Base-by-base conservation (phyloP, 1,140 invertebrate genomes). In the Calycopis cecrops region DNA sequence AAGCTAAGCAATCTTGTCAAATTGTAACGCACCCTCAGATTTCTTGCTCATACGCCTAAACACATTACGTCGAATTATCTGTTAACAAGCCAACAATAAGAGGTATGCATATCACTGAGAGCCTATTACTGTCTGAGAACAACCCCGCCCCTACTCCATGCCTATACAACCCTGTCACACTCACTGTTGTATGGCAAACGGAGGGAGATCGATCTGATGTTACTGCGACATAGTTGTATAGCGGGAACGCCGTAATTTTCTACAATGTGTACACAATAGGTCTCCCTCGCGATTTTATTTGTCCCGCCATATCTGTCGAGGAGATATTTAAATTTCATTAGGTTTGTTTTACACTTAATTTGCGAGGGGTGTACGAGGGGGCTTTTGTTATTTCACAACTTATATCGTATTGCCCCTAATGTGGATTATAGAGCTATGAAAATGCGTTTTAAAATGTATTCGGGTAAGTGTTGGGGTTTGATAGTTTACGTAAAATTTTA, bases 341-440 rank as follows among this genome's bases (percentile, higher is more conserved):
- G 83, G 81, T 86, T 86, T 86, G 83, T 86, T 86, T 86, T 86
- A 85, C 83, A 86, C 79, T 87, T 86, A 86, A 86, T 86, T 86
- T 86, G 81, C 74, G 77, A 85, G 79, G 83, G 83, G 80, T 69
- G 63, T 70, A 70, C 63, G 65, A 76, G 77, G 80, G 78, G 80
- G 79, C 70, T 50, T 63, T 77, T 79, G 79, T 83, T 79, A 70
- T 67, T 70, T 73, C 63, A 69, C 63, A 70, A 71, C 69, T 80
- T 79, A 71, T 77, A 79, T 79, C 71, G 64, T 74, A 76, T 74
- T 73, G 69, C 70, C 73, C 78, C 69, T 50, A 50, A 12, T 50
- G 28, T 50, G 40, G 40, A 44, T 44, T 10, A 37, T 6, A 28
- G 21, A 28, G 21, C 21, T 28, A 16, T 16, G 12, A 9, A 17